phyloP scores from a whole-genome alignment of 2,113 vertebrate genomes.

The Cheirogaleus medius region DNA sequence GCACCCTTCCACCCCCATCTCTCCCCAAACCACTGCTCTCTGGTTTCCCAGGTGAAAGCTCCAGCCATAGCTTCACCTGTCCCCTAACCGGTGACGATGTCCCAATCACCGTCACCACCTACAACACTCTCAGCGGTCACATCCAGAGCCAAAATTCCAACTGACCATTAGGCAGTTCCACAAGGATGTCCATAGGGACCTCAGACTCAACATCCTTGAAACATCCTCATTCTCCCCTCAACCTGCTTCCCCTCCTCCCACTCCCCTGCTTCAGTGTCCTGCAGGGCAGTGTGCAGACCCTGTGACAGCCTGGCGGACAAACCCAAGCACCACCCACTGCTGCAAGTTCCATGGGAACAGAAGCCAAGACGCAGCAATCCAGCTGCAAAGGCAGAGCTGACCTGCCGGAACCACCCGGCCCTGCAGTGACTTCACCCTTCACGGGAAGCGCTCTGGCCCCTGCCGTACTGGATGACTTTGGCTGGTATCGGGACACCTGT shows the following conservation, averaged over 20 bases:
- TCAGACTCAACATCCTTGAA: neutral
- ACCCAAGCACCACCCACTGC: too few relatives aligned
- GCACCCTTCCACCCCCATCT: neutral
- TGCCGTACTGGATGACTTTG: neutral
- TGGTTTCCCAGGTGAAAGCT: neutral
- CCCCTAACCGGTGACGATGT: too few relatives aligned
- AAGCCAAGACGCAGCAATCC: neutral
- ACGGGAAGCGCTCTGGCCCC: neutral
- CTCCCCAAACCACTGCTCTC: neutral
- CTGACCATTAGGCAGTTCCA: neutral
- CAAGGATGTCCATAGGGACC: too few relatives aligned
- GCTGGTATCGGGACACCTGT: neutral
- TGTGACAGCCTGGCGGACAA: neutral
- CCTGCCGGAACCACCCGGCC: neutral
- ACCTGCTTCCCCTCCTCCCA: neutral
- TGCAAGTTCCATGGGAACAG: neutral
- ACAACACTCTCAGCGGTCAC: neutral
- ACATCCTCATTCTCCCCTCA: too few relatives aligned
- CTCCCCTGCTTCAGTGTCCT: neutral
- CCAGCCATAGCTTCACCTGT: neutral
- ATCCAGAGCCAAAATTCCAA: neutral
- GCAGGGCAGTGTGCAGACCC: rapidly evolving
- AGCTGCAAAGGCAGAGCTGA: rapidly evolving
- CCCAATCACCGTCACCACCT: rapidly evolving
- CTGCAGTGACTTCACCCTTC: neutral